Conservation (phyloP, 2,797 vertebrate genomes). For the Trematomus bernacchii region DNA sequence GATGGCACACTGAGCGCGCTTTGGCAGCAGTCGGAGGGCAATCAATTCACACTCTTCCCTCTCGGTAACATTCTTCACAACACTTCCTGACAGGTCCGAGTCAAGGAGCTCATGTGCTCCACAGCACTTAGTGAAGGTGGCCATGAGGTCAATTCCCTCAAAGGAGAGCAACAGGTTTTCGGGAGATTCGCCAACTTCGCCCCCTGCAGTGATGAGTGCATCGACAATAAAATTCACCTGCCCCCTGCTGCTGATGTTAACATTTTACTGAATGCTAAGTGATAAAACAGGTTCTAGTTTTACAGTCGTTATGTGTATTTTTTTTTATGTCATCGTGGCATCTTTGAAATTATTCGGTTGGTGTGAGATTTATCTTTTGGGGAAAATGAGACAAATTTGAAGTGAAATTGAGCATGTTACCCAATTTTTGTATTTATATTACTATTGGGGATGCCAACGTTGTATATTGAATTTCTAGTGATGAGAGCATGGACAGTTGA, state of each 20-base stretch:
- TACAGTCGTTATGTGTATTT: background rate
- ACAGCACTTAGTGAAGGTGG: slow-evolving; percentile 47
- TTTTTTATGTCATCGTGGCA: background rate
- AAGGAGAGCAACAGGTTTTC: slow-evolving; percentile 67
- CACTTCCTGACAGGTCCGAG: slow-evolving; percentile 68
- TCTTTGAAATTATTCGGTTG: background rate
- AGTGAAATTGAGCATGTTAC: background rate
- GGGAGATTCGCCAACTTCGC: slow-evolving; percentile 51
- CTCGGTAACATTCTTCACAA: slow-evolving; percentile 64
- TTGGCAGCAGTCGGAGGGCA: slow-evolving; percentile 61
- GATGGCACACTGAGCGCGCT: slow-evolving; percentile 58
- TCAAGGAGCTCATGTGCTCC: slow-evolving; percentile 47
- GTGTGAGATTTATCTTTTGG: background rate
- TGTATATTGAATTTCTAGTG: too few relatives aligned
- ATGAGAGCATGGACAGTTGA: too few relatives aligned
- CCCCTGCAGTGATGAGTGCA: slow-evolving; percentile 50
- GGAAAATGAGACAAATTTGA: background rate
- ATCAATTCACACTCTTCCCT: slow-evolving; percentile 68
- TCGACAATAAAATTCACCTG: slow-evolving; percentile 61
- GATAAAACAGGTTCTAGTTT: slow-evolving; percentile 10
- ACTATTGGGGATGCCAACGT: too few relatives aligned
- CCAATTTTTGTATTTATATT: background rate
- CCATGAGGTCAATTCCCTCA: slow-evolving; percentile 54
- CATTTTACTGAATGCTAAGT: slow-evolving; percentile 12
- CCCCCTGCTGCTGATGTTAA: slow-evolving; percentile 8